Percentiles rank a stretch among this genome's conserved stretches.
phyloP scores from a whole-genome alignment of 2,113 vertebrate genomes.

The Aptenodytes forsteri region DNA sequence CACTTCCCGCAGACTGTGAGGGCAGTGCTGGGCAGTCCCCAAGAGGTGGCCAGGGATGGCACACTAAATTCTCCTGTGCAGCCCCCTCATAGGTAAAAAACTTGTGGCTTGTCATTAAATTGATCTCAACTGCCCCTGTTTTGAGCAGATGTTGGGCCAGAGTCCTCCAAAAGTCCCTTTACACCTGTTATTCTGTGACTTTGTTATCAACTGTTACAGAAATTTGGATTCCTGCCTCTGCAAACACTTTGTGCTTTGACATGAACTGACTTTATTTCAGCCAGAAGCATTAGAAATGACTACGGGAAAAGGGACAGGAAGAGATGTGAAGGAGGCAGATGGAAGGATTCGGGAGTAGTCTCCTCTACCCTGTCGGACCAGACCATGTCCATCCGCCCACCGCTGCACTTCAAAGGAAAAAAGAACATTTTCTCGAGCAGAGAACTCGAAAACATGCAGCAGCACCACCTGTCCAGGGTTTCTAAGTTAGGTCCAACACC shows the following conservation, averaged over 20 bases:
- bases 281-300: neutral
- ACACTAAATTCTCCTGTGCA: too few relatives aligned
- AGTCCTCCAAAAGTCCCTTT: neutral
- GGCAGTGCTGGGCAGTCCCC: too few relatives aligned
- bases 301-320: neutral
- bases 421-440: rapidly evolving
- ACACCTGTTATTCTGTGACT: neutral
- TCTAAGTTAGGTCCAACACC: too few relatives aligned
- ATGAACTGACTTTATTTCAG: neutral
- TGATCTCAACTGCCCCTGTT: neutral
- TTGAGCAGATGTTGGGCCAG: neutral
- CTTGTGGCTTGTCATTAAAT: neutral
- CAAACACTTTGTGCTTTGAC: neutral
- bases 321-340: too few relatives aligned
- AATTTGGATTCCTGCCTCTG: neutral
- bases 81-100: too few relatives aligned
- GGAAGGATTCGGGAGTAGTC: rapidly evolving
- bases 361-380: neutral
- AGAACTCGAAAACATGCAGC: neutral
- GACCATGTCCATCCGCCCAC: neutral
- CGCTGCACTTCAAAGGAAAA: rapidly evolving
- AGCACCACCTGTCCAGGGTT: neutral
- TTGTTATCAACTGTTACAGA: neutral
- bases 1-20: too few relatives aligned
- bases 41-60: too few relatives aligned